Base-by-base conservation (phyloP, 2,797 vertebrate species). In the Gephyroberyx darwinii region DNA sequence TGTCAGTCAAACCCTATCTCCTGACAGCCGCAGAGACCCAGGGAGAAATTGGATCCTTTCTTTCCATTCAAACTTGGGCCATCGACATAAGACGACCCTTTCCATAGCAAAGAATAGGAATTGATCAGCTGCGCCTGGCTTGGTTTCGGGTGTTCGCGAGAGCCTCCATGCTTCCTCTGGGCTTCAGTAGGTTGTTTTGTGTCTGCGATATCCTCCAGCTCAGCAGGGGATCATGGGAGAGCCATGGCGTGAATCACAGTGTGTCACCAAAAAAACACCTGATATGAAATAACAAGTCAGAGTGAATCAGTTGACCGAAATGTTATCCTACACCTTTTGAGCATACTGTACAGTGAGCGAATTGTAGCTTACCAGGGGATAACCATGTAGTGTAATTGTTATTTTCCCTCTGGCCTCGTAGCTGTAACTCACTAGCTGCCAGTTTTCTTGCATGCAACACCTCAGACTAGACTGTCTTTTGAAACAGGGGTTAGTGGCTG, bases 1-100 rank as follows among this genome's bases (percentile, higher is more conserved):
- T 91, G 93, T 93, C 93, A 93, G 71, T 93, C 92, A 94, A 65
- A 82, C 71, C 81, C 90, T 92, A 92, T 92, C 91, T 88, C 79
- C 90, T 89, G 90, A 92, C 90, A 91, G 88, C 86, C 74, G 71
- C 76, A 45, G 73, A 86, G 89, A 88, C 86, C 85, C 62, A 59
- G 70, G 76, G 75, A 90, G 85, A 92, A 92, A 92, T 90, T 86
- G 84, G 86, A 92, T 92, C 88, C 83, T 88, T 90, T 91, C 85
- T 88, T 88, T 78, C 84, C 80, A 88, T 91, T 92, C 85, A 84
- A 72, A 86, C 78, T 75, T 48, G 37, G 60, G 78, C 79, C 86
- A 88, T 92, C 89, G 90, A 88, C 88, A 90, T 89, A 82, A 88
- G 85, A 82, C 77, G 81, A 33, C 2, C 66, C 84, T 84, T 83